Conservation (phyloP, 2,113 vertebrate genomes). For the Pagrus major region DNA sequence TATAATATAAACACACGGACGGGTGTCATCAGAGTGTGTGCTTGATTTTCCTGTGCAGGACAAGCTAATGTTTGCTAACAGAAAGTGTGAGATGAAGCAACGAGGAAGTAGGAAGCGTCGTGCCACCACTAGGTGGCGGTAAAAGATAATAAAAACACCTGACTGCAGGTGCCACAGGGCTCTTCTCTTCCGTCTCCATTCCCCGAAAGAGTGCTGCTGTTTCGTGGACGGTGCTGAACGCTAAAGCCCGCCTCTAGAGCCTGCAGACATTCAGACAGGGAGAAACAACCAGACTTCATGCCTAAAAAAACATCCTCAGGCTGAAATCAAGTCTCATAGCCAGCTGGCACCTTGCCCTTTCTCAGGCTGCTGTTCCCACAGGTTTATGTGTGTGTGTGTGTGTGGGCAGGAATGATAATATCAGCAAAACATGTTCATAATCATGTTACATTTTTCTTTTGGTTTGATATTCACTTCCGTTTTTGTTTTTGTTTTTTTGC, state of each 20-base stretch:
- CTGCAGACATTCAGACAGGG: conserved; percentile 52
- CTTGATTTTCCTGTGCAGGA: not conserved
- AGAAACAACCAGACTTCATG: conserved; percentile 77
- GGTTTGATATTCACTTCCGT: not conserved
- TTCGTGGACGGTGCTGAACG: conserved; percentile 22
- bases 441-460: not conserved
- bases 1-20: fast-evolving
- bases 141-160: conserved; percentile 14
- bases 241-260: conserved; percentile 62
- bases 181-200: not conserved
- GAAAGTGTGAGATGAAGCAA: not conserved
- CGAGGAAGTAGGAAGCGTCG: not conserved
- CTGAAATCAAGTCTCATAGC: conserved; percentile 73
- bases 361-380: conserved; percentile 79
- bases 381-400: conserved; percentile 38
- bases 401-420: conserved; percentile 15
- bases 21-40: not conserved
- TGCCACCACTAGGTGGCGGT: conserved; percentile 70
- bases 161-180: not conserved
- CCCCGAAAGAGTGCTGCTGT: not conserved
- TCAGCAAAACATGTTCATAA: conserved; percentile 40
- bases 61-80: conserved; percentile 33
- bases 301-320: conserved; percentile 79
- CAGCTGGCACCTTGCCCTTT: conserved; percentile 80
- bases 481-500: not conserved